Base-by-base conservation (phyloP, 2,888 invertebrate species). In the Augochlorella aurata region DNA sequence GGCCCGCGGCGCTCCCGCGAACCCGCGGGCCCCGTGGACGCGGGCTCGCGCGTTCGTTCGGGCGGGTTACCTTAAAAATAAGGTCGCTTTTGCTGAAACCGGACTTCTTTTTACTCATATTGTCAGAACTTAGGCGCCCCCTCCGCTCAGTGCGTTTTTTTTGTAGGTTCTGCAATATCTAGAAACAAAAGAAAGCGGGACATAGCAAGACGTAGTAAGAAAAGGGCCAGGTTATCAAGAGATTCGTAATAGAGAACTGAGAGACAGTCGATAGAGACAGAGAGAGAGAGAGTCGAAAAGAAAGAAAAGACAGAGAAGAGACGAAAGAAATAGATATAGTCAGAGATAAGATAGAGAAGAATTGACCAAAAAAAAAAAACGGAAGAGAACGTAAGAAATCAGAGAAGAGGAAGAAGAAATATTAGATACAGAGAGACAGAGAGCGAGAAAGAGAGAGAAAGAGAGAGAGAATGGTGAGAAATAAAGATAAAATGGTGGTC, bases 91-190 rank as follows among this genome's bases (percentile, higher is more conserved):
- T 98, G 96, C 97, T 97, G 96, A 95, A 96, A 96, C 97, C 97
- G 94, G 95, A 95, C 97, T 97, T 97, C 97, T 97, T 97, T 96
- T 97, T 97, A 96, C 95, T 94, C 94, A 95, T 95, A 95, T 96
- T 95, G 95, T 98, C 97, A 96, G 97, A 97, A 97, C 97, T 97
- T 96, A 97, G 97, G 95, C 97, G 97, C 96, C 98, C 98, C 96
- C 98, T 97, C 96, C 98, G 96, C 97, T 98, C 97, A 96, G 98
- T 98, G 97, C 98, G 97, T 97, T 98, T 98, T 98, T 98, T 98
- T 97, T 98, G 98, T 96, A 98, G 98, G 97, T 98, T 98, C 98
- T 98, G 98, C 97, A 98, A 98, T 97, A 98, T 98, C 98, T 98
- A 98, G 97, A 97, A 97, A 97, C 95, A 96, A 96, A 96, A 96